These are phyloP conservation scores for Ancistrus triradiatus DNA, from an alignment of 2,113 vertebrate species.

Conservation along the genomic window DNA sequence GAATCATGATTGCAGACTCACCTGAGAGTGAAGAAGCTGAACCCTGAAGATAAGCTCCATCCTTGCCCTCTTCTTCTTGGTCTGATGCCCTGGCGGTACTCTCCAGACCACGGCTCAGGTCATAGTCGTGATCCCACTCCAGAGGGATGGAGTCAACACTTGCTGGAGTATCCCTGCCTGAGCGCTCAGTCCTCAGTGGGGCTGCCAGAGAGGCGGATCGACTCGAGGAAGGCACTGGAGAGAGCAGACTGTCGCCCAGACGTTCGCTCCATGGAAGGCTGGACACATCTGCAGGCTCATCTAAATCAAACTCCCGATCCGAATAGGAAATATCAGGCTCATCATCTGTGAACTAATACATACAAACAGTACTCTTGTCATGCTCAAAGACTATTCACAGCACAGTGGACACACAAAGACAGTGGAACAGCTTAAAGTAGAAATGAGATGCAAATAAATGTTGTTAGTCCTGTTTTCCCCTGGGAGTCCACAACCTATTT, in stretches of 20 bases:
- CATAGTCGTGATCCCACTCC: conserved; percentile 98
- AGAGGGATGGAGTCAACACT: conserved; percentile 96
- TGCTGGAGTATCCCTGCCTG: conserved; percentile 89
- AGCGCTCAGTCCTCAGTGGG: conserved; percentile 81
- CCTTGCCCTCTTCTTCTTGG: conserved; percentile 72
- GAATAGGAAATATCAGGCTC: conserved; percentile 81
- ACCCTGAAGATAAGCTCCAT: conserved; percentile 72
- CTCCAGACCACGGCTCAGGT: conserved; percentile 92
- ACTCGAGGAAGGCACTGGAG: conserved; percentile 87
- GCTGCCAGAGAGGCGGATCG: conserved; percentile 83
- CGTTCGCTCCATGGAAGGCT: conserved; percentile 84
- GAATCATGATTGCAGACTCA: conserved; percentile 51
- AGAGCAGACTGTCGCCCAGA: conserved; percentile 74
- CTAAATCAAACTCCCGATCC: conserved; percentile 88
- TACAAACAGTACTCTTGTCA: not conserved
- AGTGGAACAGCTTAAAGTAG: not conserved
- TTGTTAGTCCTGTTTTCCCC: no score
- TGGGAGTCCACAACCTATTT: no score
- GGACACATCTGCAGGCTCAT: conserved; percentile 80
- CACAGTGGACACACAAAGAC: no score
- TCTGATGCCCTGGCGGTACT: conserved; percentile 74
- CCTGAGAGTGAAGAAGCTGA: conserved; percentile 76
- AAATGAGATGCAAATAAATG: not conserved
- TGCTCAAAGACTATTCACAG: not conserved
- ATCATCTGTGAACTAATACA: conserved; percentile 62